A percentile compares a stretch with the other conserved stretches of the same genome.
phyloP scores from a whole-genome alignment of 2,888 invertebrate species.

The Epistrophe eligans region DNA sequence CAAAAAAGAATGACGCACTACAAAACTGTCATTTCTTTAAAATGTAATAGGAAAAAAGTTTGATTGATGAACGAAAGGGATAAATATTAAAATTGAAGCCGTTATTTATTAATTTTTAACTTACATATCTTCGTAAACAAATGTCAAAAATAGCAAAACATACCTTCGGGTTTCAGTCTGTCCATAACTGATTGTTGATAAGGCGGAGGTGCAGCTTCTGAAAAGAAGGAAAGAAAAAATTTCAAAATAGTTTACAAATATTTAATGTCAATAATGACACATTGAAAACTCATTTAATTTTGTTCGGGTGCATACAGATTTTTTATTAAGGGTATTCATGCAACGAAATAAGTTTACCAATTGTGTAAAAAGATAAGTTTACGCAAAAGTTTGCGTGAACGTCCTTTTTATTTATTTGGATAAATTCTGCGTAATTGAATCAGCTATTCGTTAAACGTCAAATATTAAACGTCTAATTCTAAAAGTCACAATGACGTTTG shows the following conservation, averaged over 20 bases:
- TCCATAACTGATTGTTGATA: slow-evolving; percentile 91
- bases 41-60: no score
- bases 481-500: no score
- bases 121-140: neutral
- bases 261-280: no score
- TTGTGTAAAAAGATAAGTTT: no score
- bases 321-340: no score
- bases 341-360: no score
- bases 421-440: no score
- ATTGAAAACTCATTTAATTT: neutral
- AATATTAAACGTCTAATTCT: no score
- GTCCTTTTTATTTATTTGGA: no score
- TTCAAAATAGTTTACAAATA: neutral
- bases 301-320: no score
- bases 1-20: neutral
- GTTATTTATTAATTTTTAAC: neutral
- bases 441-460: no score
- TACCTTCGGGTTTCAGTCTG: slow-evolving; percentile 91
- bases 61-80: neutral
- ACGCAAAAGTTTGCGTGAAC: no score
- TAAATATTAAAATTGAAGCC: neutral
- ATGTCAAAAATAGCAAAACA: neutral
- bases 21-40: neutral
- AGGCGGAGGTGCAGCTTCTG: slow-evolving; percentile 94
- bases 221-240: slow-evolving; percentile 81